Evolutionary conservation across 2,113 vertebrate genomes (phyloP), one percentile per base, ranked within the genome.

Genomic region (Pterophyllum scalare): DNA sequence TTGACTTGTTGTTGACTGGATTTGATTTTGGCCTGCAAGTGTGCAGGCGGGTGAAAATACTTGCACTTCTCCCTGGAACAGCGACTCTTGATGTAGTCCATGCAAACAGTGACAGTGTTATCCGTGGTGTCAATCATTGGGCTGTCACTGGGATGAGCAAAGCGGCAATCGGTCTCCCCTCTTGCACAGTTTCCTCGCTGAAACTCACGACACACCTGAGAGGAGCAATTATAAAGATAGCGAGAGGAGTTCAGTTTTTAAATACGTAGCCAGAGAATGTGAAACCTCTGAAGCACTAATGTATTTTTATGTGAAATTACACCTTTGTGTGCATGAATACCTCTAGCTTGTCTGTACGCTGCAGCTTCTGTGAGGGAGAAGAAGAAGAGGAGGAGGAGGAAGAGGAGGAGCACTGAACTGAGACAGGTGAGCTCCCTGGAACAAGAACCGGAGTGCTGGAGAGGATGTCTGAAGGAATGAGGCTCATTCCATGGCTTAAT

Each of bases 11-110:
- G 97, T 94, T 99, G 97, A 86, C 97, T 95, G 85, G 97, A 97
- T 96, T 98, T 99, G 96, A 99, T 98, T 97, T 99, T 99, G 96
- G 97, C 98, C 96, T 98, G 97, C 96, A 99, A 98, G 96, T 99
- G 98, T 94, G 97, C 97, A 96, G 98, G 97, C 94, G 98, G 98
- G 96, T 99, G 98, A 96, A 99, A 98, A 97, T 99, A 99, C 96
- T 99, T 99, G 97, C 98, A 99, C 97, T 98, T 99, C 96, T 99
- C 98, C 95, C 98, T 97, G 96, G 97, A 97, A 97, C 98, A 99
- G 96, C 98, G 97, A 95, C 97, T 97, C 97, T 99, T 99, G 96
- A 99, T 98, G 96, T 98, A 98, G 97, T 99, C 98, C 98, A 99
- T 99, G 97, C 98, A 99, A 96, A 99, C 98, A 91, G 98, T 99